phyloP scores from a whole-genome alignment of 2,113 vertebrate species.

The Apaloderma vittatum region DNA sequence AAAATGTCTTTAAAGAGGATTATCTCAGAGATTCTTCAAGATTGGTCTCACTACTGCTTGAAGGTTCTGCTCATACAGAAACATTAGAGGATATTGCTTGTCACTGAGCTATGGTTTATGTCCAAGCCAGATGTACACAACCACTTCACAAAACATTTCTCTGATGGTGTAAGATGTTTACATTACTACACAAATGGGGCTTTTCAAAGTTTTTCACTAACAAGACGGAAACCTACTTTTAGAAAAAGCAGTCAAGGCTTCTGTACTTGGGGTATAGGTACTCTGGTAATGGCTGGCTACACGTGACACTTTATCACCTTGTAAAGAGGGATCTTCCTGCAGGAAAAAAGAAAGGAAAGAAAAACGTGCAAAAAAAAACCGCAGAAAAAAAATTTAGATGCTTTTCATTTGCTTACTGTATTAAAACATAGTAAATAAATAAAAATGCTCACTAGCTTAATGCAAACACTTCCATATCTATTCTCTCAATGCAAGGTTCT shows the following conservation, averaged over 20 bases:
- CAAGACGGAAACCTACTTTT: not conserved
- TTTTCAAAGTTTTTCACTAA: not conserved
- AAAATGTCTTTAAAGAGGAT: not conserved
- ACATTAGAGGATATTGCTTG: not conserved
- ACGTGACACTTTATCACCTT: not conserved
- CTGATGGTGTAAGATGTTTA: not conserved
- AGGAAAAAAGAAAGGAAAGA: rapidly evolving
- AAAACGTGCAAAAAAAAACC: too few relatives aligned
- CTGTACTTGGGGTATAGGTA: not conserved
- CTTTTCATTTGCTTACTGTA: not conserved
- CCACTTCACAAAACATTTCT: not conserved
- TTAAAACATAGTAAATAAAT: not conserved
- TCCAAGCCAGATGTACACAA: not conserved
- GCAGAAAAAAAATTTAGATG: not conserved
- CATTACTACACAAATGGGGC: rapidly evolving
- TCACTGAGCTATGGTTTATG: not conserved
- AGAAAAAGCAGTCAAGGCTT: not conserved
- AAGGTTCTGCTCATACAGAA: not conserved
- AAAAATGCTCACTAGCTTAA: not conserved
- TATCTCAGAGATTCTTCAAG: not conserved
- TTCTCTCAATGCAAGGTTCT: not conserved
- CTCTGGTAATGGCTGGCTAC: not conserved
- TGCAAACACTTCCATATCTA: not conserved
- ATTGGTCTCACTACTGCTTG: not conserved
- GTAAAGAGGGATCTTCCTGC: not conserved